phyloP scores from a whole-genome alignment of 2,888 invertebrate species.

The Polietes domitor region DNA sequence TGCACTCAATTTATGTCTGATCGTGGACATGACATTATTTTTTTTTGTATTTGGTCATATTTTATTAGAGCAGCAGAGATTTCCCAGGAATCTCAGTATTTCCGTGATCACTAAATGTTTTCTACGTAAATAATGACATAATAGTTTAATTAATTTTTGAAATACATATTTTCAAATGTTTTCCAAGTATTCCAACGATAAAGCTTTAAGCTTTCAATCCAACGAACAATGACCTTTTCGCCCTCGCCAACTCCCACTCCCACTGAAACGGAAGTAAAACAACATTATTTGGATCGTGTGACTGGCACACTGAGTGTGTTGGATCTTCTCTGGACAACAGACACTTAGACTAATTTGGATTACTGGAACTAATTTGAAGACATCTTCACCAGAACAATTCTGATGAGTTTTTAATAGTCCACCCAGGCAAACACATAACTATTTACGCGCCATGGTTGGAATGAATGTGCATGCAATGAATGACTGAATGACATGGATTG shows the following conservation, averaged over 20 bases:
- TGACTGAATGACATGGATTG: not conserved
- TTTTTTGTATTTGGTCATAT: too few species aligned
- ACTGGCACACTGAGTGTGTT: not conserved
- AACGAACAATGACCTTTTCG: slow-evolving; percentile 13
- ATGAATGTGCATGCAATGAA: not conserved
- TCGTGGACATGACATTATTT: too few species aligned
- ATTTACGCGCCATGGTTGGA: not conserved
- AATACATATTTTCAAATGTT: not conserved
- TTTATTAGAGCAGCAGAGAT: not conserved
- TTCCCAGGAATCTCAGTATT: not conserved
- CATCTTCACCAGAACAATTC: slow-evolving; percentile 2
- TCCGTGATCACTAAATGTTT: not conserved
- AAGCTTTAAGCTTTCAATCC: not conserved
- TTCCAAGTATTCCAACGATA: not conserved
- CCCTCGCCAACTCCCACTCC: not conserved
- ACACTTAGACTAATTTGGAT: slow-evolving; percentile 29
- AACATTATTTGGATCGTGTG: not conserved
- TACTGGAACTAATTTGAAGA: slow-evolving; percentile 57
- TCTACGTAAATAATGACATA: not conserved
- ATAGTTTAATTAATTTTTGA: not conserved
- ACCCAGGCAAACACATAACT: not conserved
- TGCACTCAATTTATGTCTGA: too few species aligned
- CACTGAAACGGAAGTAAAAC: not conserved
- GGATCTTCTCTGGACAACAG: too few species aligned
- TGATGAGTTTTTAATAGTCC: slow-evolving; percentile 17